Conservation (phyloP, 1,140 invertebrate species). For the Nasonia giraulti region DNA sequence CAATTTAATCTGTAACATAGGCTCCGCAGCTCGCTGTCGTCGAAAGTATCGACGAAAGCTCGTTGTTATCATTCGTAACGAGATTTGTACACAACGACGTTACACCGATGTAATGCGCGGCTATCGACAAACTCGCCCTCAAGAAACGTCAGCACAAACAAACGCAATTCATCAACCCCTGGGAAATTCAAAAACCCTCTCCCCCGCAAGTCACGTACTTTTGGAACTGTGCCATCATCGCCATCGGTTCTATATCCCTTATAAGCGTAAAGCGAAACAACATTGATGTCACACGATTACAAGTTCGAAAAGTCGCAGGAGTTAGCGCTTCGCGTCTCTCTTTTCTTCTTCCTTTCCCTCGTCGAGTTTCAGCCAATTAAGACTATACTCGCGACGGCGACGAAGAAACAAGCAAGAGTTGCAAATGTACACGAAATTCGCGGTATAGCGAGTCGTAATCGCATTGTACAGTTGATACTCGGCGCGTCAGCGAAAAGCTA, state of each 20-base stretch:
- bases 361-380: slow-evolving; percentile 7
- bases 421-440: background rate
- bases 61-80: too few relatives aligned
- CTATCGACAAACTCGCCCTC: too few relatives aligned
- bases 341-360: background rate
- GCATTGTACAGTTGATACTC: too few relatives aligned
- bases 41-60: too few relatives aligned
- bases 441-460: background rate
- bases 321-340: background rate
- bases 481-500: too few relatives aligned
- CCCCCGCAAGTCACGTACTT: background rate
- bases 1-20: background rate
- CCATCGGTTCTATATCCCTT: background rate
- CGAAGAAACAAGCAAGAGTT: background rate
- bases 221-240: background rate
- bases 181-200: background rate
- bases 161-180: too few relatives aligned
- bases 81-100: too few relatives aligned
- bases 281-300: background rate
- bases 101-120: too few relatives aligned
- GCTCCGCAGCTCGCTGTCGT: background rate
- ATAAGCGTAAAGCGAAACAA: background rate
- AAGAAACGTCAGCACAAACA: too few relatives aligned
- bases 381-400: background rate
- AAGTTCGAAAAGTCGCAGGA: background rate